Percentiles rank a stretch among this genome's conserved stretches.
Evolutionary conservation across 1,140 invertebrate species (phyloP).

Genomic region (Lasaia peninsularis): DNA sequence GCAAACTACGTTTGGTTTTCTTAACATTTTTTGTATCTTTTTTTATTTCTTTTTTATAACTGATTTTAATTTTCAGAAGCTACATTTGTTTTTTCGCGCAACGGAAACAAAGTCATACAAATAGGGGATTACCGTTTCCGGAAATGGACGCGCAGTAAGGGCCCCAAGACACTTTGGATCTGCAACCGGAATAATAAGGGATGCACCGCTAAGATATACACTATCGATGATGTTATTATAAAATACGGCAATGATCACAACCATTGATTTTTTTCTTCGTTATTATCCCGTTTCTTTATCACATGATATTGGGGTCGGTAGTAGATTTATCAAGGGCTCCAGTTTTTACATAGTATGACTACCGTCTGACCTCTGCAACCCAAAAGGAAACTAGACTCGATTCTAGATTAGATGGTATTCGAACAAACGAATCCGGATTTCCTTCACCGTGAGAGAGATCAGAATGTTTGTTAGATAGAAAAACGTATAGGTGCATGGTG

Average conservation of each 20-base stretch:
- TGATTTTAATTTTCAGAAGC: conserved; percentile 12
- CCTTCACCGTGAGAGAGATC: too few species aligned
- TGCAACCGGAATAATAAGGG: conserved; percentile 22
- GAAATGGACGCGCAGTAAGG: conserved; percentile 16
- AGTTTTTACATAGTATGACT: too few species aligned
- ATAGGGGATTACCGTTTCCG: conserved; percentile 24
- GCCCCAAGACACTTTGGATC: conserved; percentile 17
- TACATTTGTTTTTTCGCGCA: conserved; percentile 10
- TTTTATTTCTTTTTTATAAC: background rate
- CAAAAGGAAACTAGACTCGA: too few species aligned
- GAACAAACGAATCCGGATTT: too few species aligned
- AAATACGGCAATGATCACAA: conserved; percentile 21
- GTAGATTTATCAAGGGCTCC: too few species aligned
- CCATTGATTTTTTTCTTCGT: conserved; percentile 21
- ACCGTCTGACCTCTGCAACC: too few species aligned
- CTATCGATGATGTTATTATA: conserved; percentile 19
- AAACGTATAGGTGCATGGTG: too few species aligned
- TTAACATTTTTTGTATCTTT: background rate
- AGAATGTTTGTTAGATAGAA: too few species aligned
- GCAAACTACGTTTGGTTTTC: background rate
- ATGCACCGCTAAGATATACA: conserved; percentile 21
- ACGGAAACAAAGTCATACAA: conserved; percentile 24
- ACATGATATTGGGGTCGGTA: too few species aligned
- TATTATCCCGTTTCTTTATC: too few species aligned
- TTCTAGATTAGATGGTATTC: too few species aligned